Conservation (phyloP, 2,797 vertebrate species). For the Chrysocyon brachyurus region DNA sequence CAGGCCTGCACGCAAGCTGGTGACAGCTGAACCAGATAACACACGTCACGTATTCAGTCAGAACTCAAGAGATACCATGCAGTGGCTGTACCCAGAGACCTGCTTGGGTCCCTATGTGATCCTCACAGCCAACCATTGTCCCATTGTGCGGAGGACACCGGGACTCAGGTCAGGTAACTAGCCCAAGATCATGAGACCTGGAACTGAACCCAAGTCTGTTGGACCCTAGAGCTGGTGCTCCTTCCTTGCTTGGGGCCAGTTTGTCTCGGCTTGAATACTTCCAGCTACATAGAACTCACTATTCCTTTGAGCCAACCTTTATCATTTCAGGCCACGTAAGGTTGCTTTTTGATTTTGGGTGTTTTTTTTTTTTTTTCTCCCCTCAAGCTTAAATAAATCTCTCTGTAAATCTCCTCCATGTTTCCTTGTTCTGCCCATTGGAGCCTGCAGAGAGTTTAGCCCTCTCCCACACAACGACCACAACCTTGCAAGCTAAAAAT, state of each 20-base stretch:
- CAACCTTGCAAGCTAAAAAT: background rate
- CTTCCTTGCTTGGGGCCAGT: background rate
- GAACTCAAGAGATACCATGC: background rate
- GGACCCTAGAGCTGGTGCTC: too few relatives aligned
- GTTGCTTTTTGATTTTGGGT: background rate
- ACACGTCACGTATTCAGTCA: accelerated
- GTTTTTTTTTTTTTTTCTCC: background rate
- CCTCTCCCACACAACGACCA: background rate
- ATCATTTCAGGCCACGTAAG: background rate
- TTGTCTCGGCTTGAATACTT: background rate
- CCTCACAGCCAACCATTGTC: background rate
- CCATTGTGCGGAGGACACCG: background rate
- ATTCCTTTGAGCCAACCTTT: background rate
- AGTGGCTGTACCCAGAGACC: background rate
- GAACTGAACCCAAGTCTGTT: background rate
- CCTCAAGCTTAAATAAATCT: background rate
- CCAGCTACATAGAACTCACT: background rate
- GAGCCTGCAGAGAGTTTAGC: background rate
- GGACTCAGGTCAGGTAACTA: background rate
- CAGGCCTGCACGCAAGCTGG: background rate
- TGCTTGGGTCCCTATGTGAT: background rate
- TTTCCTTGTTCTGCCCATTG: background rate
- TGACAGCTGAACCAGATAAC: background rate
- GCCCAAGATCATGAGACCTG: background rate
- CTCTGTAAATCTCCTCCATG: background rate